Conservation (phyloP, 2,797 vertebrate species). For the Coregonus ussuriensis region DNA sequence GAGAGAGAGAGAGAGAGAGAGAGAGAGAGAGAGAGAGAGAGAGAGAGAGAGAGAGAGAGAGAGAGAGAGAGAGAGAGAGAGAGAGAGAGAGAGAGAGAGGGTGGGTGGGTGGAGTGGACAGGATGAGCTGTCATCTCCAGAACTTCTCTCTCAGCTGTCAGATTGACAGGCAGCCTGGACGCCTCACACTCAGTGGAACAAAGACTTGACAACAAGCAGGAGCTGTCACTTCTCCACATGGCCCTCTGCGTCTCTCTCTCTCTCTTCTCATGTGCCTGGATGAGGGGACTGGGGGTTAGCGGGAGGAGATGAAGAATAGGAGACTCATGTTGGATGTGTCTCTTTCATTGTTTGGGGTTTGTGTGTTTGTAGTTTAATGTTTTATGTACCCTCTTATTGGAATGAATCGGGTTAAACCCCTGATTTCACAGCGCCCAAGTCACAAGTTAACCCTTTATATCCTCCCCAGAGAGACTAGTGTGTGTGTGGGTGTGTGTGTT, state of each 20-base stretch:
- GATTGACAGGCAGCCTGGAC: conserved; percentile 69
- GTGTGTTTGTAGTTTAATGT: conserved; percentile 36
- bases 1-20: conserved; percentile 38
- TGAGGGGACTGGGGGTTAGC: background rate
- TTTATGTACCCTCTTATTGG: conserved; percentile 49
- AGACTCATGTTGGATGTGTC: conserved; percentile 11
- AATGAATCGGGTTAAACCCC: conserved; percentile 25
- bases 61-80: too few species aligned
- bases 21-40: background rate
- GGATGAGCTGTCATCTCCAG: conserved; percentile 73
- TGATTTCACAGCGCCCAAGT: conserved; percentile 53
- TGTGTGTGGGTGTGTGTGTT: conserved; percentile 11
- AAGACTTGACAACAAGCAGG: conserved; percentile 75
- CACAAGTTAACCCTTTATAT: conserved; percentile 67
- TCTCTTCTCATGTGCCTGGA: conserved; percentile 15
- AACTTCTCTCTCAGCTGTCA: conserved; percentile 52
- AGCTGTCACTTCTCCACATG: conserved; percentile 53
- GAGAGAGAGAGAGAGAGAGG: too few species aligned
- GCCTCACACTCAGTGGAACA: conserved; percentile 71
- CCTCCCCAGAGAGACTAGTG: conserved; percentile 50
- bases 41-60: too few species aligned
- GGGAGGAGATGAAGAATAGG: background rate
- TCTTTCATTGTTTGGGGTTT: conserved; percentile 29
- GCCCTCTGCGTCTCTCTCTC: conserved; percentile 26
- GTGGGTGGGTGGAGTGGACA: conserved; percentile 5